Evolutionary conservation across 2,888 invertebrate genomes (phyloP).

Genomic region (Rhodophaea formosa): DNA sequence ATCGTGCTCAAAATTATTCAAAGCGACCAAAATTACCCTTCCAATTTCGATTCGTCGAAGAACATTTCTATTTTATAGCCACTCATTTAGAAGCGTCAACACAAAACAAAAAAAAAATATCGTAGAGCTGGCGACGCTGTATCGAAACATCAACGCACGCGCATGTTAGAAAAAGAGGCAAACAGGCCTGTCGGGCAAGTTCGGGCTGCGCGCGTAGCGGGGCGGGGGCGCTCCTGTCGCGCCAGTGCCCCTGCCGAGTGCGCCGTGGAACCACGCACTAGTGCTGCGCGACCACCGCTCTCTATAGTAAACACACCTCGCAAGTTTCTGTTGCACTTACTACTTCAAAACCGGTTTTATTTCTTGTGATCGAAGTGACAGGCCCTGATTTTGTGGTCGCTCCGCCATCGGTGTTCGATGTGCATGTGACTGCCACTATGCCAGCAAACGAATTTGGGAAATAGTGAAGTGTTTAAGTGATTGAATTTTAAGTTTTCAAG

Average conservation of each 20-base stretch:
- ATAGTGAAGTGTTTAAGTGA: constrained; percentile 44
- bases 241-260: constrained; percentile 67
- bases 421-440: constrained; percentile 47
- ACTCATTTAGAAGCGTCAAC: constrained; percentile 72
- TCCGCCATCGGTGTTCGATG: constrained; percentile 51
- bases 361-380: constrained; percentile 54
- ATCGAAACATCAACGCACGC: constrained; percentile 71
- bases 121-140: constrained; percentile 63
- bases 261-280: constrained; percentile 54
- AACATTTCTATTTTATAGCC: constrained; percentile 71
- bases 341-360: constrained; percentile 68
- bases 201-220: constrained; percentile 52
- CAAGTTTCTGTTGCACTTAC: constrained; percentile 57
- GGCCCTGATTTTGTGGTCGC: constrained; percentile 50
- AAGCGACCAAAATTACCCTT: constrained; percentile 26
- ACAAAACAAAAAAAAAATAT: constrained; percentile 74
- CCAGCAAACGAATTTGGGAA: constrained; percentile 39
- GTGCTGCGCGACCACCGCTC: constrained; percentile 36
- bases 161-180: constrained; percentile 63
- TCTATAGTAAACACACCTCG: constrained; percentile 45
- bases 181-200: constrained; percentile 67
- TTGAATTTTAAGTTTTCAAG: constrained; percentile 36
- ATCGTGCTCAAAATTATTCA: constrained; percentile 1
- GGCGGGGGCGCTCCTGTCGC: constrained; percentile 59
- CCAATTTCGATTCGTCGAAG: constrained; percentile 47